A percentile compares a stretch with the other conserved stretches of the same genome.
These are phyloP conservation scores for Neosilurus hyrtlii DNA, from an alignment of 2,797 vertebrate genomes.

Conservation along the genomic window DNA sequence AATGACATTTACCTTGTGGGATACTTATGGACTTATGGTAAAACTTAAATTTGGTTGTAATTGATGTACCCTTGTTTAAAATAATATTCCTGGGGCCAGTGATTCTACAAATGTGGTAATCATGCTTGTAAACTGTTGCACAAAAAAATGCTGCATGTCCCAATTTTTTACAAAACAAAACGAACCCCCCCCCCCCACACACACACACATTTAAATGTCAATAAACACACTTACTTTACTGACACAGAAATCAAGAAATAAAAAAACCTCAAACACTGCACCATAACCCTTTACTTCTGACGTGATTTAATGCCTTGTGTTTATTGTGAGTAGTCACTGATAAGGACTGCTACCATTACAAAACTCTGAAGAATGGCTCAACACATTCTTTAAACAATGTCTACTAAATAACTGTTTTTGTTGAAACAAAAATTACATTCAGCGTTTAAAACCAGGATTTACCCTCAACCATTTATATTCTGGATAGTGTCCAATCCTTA, in stretches of 20 bases:
- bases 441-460: slow-evolving; percentile 24
- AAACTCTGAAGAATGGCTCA: slow-evolving; percentile 24
- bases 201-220: not conserved
- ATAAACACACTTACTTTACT: not conserved
- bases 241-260: not conserved
- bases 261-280: slow-evolving; percentile 44
- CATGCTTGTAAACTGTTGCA: not conserved
- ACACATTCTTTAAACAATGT: slow-evolving; percentile 25
- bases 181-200: not conserved
- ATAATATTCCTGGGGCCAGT: slow-evolving; percentile 18
- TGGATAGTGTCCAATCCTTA: slow-evolving; percentile 13
- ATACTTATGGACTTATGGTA: no score
- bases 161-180: not conserved
- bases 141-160: not conserved
- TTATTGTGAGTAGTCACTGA: slow-evolving; percentile 4
- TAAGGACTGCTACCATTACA: slow-evolving; percentile 47
- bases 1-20: slow-evolving; percentile 27
- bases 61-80: slow-evolving; percentile 24
- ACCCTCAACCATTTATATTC: slow-evolving; percentile 27
- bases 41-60: slow-evolving; percentile 13
- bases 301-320: slow-evolving; percentile 26
- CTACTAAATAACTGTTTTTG: slow-evolving; percentile 31
- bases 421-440: slow-evolving; percentile 46
- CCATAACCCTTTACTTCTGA: slow-evolving; percentile 47
- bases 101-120: slow-evolving; percentile 40